Percentiles rank a stretch among this genome's conserved stretches.
Conservation (phyloP, 2,888 invertebrate genomes). For the Nomada fucata region DNA sequence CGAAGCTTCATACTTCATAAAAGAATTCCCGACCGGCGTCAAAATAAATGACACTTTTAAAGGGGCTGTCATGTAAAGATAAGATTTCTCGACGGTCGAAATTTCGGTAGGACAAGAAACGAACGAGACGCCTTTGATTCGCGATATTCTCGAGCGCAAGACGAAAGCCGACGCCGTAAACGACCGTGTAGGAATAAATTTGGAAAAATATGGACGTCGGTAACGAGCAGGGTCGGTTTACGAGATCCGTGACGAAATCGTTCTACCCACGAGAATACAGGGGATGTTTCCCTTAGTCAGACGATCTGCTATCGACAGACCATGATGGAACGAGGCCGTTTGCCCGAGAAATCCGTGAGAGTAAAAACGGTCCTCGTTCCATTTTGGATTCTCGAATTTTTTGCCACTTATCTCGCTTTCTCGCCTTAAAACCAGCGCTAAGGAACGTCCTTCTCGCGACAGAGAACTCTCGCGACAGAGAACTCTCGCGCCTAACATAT, state of each 20-base stretch:
- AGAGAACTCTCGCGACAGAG: no score
- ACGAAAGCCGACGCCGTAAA: background rate
- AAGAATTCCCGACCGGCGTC: no score
- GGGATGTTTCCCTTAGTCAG: conserved; percentile 46
- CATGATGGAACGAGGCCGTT: conserved; percentile 65
- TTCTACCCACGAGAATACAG: conserved; percentile 27
- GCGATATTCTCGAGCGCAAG: background rate
- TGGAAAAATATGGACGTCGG: background rate
- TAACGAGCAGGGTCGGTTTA: conserved; percentile 21
- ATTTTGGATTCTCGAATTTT: conserved; percentile 1
- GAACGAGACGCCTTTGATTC: background rate
- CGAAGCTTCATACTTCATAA: no score
- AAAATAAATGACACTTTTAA: no score
- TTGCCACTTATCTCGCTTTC: background rate
- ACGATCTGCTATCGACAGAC: conserved; percentile 65
- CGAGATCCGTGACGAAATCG: conserved; percentile 46
- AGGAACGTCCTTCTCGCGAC: background rate
- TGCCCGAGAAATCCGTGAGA: conserved; percentile 25
- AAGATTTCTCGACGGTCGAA: no score
- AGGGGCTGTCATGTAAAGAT: no score
- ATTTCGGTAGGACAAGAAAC: background rate
- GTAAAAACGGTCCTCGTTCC: conserved; percentile 33
- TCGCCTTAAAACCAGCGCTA: background rate
- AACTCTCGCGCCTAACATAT: no score
- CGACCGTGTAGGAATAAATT: background rate